Evolutionary conservation across 2,113 vertebrate genomes (phyloP), one percentile per base, ranked within the genome.

Genomic region (Melozone crissalis): DNA sequence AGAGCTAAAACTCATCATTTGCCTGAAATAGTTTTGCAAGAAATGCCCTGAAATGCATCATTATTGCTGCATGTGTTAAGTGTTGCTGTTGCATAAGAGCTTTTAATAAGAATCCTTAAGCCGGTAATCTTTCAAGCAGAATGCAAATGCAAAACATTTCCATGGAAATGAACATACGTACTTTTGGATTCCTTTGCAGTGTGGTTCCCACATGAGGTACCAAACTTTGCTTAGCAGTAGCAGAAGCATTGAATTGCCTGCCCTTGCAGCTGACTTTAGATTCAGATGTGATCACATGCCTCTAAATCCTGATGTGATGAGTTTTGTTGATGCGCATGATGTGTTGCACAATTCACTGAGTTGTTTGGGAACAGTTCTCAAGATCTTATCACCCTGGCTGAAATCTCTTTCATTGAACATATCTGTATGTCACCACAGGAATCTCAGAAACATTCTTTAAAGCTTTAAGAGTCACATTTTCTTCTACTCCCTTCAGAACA

Each of bases 81-180:
- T 21, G 9, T 59, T 90, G 51, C 43, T 4, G 7, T 84, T 90
- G 78, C 68, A n/a, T 58, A 95, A 93, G 72, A 37, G 24, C 15
- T 84, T 93, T 89, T 44, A 78, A 44, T 75, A 84, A 86, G 28
- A 79, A 77, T 74, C 61, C 30, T 80, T 81, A 93, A 52, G 52
- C 47, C 43, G 63, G 39, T 90, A 88, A 77, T 86, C 52, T 77
- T 90, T 63, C 44, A 83, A 92, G 75, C 9, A 95, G 63, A 69
- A 93, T 67, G 76, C 51, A 92, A 95, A 94, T 86, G 51, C 11
- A 59, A 86, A 93, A 7, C 9, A 94, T 93, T 94, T 93, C 88
- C 83, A 90, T 93, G 75, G 90, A 92, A 92, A 96, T 92, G 68
- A 92, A 52, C 33, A 52, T 74, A 84, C 37, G 39, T 39, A 71